Base-by-base conservation (phyloP, 2,113 vertebrate species). In the Cinclus mexicanus region DNA sequence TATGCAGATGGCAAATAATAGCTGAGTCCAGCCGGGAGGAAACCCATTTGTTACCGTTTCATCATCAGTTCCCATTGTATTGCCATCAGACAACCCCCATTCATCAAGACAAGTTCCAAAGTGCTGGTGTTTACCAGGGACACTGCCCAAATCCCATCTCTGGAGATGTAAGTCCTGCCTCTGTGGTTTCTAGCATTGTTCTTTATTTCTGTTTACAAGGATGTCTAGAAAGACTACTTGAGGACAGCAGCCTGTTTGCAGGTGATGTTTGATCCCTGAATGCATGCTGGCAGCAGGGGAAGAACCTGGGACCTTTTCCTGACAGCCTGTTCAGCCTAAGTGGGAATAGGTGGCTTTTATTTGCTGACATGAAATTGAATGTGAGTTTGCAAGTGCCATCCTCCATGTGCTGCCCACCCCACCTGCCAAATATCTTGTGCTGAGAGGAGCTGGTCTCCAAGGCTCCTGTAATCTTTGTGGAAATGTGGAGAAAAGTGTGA, bases 31-130 rank as follows among this genome's bases (percentile, higher is more conserved):
- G 83, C 90, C 3, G 21, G 61, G 42, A 96, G 90, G 86, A 95
- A 96, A 90, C 72, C 88, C 76, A 92, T 92, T 96, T 96, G 88
- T 95, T 80, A 94, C 77, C 23, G 7, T 94, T 96, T 96, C 92
- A 87, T 84, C 92, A 84, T 68, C 15, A 6, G 49, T 78, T 41
- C 44, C 83, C 57, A 93, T 93, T 96, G 94, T 97, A 69, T 75
- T 49, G 60, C 76, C 65, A 82, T 89, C 83, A 89, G 88, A 93
- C 72, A 93, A 18, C 22, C 41, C 46, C 46, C 65, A 90, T 95
- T 96, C 74, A 86, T 91, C 78, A 71, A 63, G 76, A 31, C 64
- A 70, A 92, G 46, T 84, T 93, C 83, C 64, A 61, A 10, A 94
- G 60, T 60, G 64, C 79, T 95, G 63, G 55, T 74, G 59, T 92